A percentile compares a stretch with the other conserved stretches of the same genome.
Evolutionary conservation across 2,888 invertebrate species (phyloP).

Genomic region (Stomorhina lunata): DNA sequence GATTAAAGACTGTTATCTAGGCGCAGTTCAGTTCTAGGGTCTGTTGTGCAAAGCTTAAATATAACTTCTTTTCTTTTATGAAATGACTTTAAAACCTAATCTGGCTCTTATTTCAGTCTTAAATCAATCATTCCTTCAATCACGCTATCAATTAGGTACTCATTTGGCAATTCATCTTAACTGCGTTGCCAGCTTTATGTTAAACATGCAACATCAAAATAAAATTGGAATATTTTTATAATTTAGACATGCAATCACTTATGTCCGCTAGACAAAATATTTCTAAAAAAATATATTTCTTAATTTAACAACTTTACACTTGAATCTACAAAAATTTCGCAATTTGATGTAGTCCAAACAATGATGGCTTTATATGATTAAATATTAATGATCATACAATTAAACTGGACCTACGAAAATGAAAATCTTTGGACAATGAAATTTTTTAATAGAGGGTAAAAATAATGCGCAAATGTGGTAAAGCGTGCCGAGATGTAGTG

Average conservation of each 20-base stretch:
- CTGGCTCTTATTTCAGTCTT: too few species aligned
- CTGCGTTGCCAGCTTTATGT: background rate
- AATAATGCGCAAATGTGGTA: too few species aligned
- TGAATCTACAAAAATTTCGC: background rate
- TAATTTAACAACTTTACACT: slow-evolving; percentile 38
- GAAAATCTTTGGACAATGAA: slow-evolving; percentile 4
- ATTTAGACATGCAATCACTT: slow-evolving; percentile 3
- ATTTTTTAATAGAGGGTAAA: too few species aligned
- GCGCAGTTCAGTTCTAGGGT: too few species aligned
- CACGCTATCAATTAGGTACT: background rate
- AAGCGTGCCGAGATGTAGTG: too few species aligned
- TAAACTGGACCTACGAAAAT: background rate
- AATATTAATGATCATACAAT: slow-evolving; percentile 14
- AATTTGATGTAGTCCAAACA: background rate
- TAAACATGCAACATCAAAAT: slow-evolving; percentile 11
- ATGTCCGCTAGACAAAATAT: background rate
- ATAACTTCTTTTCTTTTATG: too few species aligned
- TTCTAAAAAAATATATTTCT: background rate
- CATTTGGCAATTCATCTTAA: background rate
- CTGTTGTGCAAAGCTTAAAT: too few species aligned
- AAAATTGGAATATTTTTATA: background rate
- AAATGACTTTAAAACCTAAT: too few species aligned
- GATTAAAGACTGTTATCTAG: too few species aligned
- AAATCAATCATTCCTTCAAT: too few species aligned
- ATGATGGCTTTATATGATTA: background rate